Evolutionary conservation across 2,797 vertebrate genomes (phyloP).

Genomic region (Peromyscus eremicus): DNA sequence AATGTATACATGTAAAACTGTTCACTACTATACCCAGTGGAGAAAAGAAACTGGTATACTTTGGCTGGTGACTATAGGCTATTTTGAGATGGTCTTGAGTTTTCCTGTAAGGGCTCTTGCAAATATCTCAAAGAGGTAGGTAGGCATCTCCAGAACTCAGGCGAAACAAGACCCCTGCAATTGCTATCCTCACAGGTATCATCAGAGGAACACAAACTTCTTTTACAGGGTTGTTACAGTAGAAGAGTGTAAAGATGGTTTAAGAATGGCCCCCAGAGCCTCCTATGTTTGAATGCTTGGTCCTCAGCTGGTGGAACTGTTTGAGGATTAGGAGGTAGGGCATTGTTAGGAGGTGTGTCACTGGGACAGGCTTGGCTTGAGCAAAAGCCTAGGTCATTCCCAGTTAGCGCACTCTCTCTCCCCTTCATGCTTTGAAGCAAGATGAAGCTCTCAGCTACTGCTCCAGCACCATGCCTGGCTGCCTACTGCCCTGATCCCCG

Average conservation of each 20-base stretch:
- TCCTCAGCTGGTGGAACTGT: background rate
- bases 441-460: background rate
- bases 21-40: background rate
- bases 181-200: background rate
- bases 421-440: background rate
- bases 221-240: background rate
- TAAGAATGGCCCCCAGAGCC: too few relatives aligned
- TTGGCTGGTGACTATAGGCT: background rate
- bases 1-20: background rate
- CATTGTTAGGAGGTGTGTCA: background rate
- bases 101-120: background rate
- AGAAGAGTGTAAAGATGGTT: background rate
- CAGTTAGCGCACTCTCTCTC: background rate
- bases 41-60: background rate
- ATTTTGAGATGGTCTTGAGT: background rate
- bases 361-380: too few relatives aligned
- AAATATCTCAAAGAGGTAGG: background rate
- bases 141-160: background rate
- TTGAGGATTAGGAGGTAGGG: background rate
- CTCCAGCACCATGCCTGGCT: background rate
- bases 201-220: conserved; percentile 12
- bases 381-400: background rate
- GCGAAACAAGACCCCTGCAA: background rate
- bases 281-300: background rate
- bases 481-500: too few relatives aligned